Evolutionary conservation across 2,888 invertebrate species (phyloP).

Genomic region (Prosopocoilus inquinatus): DNA sequence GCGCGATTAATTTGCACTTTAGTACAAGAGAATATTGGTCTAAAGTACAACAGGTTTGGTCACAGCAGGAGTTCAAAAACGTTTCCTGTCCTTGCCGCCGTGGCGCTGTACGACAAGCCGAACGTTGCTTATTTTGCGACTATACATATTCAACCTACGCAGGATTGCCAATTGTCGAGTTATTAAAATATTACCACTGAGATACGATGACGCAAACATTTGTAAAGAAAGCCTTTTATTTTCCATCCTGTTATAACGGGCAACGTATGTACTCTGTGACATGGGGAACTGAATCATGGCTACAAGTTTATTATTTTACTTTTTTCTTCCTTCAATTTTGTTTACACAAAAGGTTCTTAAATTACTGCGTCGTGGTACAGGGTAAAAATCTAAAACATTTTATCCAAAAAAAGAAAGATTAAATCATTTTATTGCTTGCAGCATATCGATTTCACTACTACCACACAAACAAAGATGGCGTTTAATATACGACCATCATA

Average conservation of each 20-base stretch:
- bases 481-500: not conserved
- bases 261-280: not conserved
- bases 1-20: constrained; percentile 16
- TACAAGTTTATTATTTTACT: not conserved
- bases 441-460: not conserved
- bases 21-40: constrained; percentile 20
- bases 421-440: not conserved
- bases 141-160: constrained; percentile 28
- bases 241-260: not conserved
- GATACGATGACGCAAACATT: constrained; percentile 27
- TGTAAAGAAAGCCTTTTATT: constrained; percentile 21
- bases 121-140: constrained; percentile 24
- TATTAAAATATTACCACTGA: constrained; percentile 32
- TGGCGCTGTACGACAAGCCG: constrained; percentile 21
- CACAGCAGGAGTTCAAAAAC: constrained; percentile 23
- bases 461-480: not conserved
- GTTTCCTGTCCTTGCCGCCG: constrained; percentile 22
- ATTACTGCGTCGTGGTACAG: too few species aligned
- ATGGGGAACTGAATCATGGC: not conserved
- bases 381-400: too few species aligned
- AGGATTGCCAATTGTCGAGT: constrained; percentile 29
- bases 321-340: too few species aligned
- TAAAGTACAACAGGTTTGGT: constrained; percentile 21
- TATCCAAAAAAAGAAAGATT: too few species aligned
- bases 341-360: too few species aligned